Conservation (phyloP, 2,797 vertebrate genomes). For the Pseudomugil tenellus region DNA sequence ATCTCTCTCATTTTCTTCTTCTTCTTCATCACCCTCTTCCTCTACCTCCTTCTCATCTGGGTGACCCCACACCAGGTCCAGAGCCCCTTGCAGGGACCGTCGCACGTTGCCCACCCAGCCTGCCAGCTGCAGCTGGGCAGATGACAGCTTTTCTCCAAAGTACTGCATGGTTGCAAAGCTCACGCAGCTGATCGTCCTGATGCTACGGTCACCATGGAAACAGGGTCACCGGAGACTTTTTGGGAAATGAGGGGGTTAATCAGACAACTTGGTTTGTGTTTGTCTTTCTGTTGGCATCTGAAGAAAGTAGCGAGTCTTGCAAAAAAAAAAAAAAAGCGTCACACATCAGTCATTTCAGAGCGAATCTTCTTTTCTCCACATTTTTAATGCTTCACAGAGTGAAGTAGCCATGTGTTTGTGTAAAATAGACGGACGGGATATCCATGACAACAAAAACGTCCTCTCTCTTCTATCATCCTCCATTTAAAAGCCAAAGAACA, state of each 20-base stretch:
- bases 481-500: too few relatives aligned
- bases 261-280: slow-evolving; percentile 26
- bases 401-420: slow-evolving; percentile 52
- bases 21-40: slow-evolving; percentile 42
- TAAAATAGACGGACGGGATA: too few relatives aligned
- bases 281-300: slow-evolving; percentile 33
- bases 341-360: slow-evolving; percentile 19
- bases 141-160: slow-evolving; percentile 89
- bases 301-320: slow-evolving; percentile 1
- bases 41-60: slow-evolving; percentile 45
- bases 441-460: too few relatives aligned
- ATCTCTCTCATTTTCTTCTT: slow-evolving; percentile 29
- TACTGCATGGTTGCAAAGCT: slow-evolving; percentile 85
- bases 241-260: slow-evolving; percentile 22
- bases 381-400: slow-evolving; percentile 26
- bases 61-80: slow-evolving; percentile 81
- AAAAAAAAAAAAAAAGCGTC: slow-evolving; percentile 7
- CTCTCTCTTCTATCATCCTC: too few relatives aligned
- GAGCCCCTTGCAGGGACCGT: slow-evolving; percentile 88
- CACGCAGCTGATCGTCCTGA: slow-evolving; percentile 31
- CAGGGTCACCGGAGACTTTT: slow-evolving; percentile 38
- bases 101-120: slow-evolving; percentile 89
- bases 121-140: slow-evolving; percentile 88
- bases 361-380: slow-evolving; percentile 20
- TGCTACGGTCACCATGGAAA: slow-evolving; percentile 55